Conservation (phyloP, 53 echinoderm and acorn worm species). For the Temnopleurus reevesii region DNA sequence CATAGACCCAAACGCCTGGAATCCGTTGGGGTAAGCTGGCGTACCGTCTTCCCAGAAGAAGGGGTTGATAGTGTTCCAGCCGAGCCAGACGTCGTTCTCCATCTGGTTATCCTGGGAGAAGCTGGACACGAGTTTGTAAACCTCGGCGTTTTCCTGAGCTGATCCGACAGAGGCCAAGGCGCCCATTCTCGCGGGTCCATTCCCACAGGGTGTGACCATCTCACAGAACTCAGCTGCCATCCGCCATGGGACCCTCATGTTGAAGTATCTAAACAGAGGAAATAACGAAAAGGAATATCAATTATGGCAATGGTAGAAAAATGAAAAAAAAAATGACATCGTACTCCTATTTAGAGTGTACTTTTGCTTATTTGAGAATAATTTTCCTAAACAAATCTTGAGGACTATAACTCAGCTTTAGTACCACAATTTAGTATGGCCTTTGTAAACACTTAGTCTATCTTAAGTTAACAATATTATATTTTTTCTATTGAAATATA, state of each 20-base stretch:
- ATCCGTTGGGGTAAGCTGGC: conserved; percentile 33
- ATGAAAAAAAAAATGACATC: too few species aligned
- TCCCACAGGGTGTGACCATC: conserved; percentile 53
- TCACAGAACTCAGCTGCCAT: conserved; percentile 56
- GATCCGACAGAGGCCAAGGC: conserved; percentile 18
- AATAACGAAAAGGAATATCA: too few species aligned
- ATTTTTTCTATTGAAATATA: too few species aligned
- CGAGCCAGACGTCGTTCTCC: conserved; percentile 62
- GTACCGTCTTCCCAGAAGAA: conserved; percentile 66
- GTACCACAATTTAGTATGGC: too few species aligned
- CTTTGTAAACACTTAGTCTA: too few species aligned
- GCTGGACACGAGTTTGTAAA: conserved; percentile 28
- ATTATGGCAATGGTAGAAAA: too few species aligned
- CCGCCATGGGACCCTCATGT: conserved; percentile 36
- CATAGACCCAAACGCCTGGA: conserved; percentile 21
- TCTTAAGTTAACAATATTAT: too few species aligned
- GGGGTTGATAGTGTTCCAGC: conserved; percentile 37
- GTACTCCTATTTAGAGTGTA: too few species aligned
- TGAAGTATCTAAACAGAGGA: conserved; percentile 47
- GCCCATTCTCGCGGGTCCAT: conserved; percentile 41
- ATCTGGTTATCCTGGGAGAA: conserved; percentile 64
- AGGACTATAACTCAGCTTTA: too few species aligned
- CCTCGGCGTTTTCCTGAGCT: conserved; percentile 15
- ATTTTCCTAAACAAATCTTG: too few species aligned
- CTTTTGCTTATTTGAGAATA: too few species aligned